These are phyloP conservation scores for Esox lucius DNA, from an alignment of 2,797 vertebrate species.

Conservation along the genomic window DNA sequence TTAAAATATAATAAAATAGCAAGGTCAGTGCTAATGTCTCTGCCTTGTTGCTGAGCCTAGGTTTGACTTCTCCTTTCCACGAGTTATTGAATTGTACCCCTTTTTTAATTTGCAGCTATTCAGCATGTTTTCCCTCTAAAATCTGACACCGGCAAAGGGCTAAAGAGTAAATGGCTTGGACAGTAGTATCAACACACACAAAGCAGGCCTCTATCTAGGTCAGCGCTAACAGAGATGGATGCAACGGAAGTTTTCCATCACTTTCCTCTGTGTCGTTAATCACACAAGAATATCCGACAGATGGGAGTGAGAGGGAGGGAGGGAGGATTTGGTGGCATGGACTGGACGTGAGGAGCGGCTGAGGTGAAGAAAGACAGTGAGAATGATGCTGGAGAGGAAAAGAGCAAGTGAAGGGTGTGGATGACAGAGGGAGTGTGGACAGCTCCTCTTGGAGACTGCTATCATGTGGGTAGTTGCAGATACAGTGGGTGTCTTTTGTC, in stretches of 20 bases:
- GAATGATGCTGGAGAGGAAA: not conserved
- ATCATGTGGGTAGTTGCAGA: too few species aligned
- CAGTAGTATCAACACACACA: slow-evolving; percentile 33
- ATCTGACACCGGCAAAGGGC: slow-evolving; percentile 32
- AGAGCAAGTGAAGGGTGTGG: not conserved
- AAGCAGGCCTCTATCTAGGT: slow-evolving; percentile 58
- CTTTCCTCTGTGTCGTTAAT: slow-evolving; percentile 58
- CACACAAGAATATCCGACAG: slow-evolving; percentile 41
- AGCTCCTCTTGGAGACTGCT: not conserved
- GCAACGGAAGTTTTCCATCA: slow-evolving; percentile 34
- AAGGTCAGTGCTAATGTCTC: slow-evolving; percentile 1
- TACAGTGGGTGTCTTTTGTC: not conserved
- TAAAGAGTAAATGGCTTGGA: slow-evolving; percentile 21
- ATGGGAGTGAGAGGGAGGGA: slow-evolving; percentile 4
- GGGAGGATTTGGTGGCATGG: not conserved
- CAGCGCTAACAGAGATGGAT: slow-evolving; percentile 61
- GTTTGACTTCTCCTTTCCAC: slow-evolving; percentile 43
- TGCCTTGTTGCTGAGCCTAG: slow-evolving; percentile 24
- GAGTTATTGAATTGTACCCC: not conserved
- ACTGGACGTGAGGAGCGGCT: slow-evolving; percentile 9
- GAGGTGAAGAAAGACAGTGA: not conserved
- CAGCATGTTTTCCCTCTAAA: slow-evolving; percentile 32
- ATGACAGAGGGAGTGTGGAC: not conserved
- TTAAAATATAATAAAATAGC: too few species aligned
- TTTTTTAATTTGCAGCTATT: slow-evolving; percentile 35